These are phyloP conservation scores for Bos taurus DNA, from an alignment of 2,113 vertebrate species.

Conservation along the genomic window DNA sequence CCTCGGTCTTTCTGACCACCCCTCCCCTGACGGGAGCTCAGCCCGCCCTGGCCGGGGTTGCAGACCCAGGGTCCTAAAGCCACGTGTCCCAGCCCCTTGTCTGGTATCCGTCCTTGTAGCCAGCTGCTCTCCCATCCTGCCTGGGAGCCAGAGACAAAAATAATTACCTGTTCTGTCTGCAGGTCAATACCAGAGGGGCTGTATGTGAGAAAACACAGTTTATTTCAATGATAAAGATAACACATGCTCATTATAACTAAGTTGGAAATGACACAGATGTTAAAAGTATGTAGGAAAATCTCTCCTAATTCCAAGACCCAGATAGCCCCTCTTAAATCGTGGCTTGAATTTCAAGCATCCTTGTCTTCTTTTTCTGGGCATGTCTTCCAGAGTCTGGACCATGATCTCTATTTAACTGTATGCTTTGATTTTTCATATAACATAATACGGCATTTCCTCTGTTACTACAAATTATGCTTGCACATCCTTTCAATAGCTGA, in stretches of 20 bases:
- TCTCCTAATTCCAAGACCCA: neutral
- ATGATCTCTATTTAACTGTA: neutral
- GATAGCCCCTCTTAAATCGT: neutral
- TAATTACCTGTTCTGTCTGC: neutral
- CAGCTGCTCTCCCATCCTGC: neutral
- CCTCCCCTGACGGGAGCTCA: fast-evolving
- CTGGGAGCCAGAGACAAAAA: neutral
- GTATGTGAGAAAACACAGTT: neutral
- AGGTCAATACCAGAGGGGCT: neutral
- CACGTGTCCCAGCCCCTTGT: neutral
- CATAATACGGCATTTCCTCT: neutral
- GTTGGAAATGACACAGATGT: neutral
- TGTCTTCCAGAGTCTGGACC: neutral
- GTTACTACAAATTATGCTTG: neutral
- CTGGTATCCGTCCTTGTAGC: fast-evolving
- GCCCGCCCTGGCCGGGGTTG: neutral
- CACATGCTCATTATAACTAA: neutral
- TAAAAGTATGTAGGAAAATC: neutral
- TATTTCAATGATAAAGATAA: neutral
- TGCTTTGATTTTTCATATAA: neutral
- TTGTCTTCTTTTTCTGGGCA: neutral
- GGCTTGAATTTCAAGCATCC: neutral
- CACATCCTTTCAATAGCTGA: neutral
- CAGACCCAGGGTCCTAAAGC: neutral
- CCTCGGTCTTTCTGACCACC: neutral